These are phyloP conservation scores for Atta colombica DNA, from an alignment of 1,140 invertebrate genomes.

Conservation along the genomic window DNA sequence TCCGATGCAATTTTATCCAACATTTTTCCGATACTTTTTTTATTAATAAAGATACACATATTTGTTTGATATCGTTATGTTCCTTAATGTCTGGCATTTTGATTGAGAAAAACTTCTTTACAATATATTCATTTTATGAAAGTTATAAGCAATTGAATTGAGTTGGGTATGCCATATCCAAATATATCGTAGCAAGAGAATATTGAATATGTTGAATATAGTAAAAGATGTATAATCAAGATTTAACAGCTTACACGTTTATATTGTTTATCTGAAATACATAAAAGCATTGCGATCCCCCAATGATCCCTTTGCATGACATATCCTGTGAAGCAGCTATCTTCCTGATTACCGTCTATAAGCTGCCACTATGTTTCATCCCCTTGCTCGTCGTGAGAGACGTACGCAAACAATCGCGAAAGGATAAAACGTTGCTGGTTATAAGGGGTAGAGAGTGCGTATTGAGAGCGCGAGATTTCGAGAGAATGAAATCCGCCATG, in stretches of 20 bases:
- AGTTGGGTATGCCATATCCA: too few relatives aligned
- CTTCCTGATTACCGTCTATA: constrained; percentile 25
- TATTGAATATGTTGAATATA: neutral
- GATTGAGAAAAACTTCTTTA: too few relatives aligned
- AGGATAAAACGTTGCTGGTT: neutral
- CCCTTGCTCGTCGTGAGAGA: constrained; percentile 13
- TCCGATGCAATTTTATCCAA: too few relatives aligned
- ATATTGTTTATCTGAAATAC: neutral
- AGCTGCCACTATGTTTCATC: constrained; percentile 6
- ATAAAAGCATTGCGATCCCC: neutral
- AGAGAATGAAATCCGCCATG: constrained; percentile 42
- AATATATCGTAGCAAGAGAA: too few relatives aligned
- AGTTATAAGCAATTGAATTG: too few relatives aligned
- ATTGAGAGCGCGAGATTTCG: constrained; percentile 49
- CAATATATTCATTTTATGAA: too few relatives aligned
- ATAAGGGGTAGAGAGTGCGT: constrained; percentile 15
- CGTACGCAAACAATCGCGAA: constrained; percentile 12
- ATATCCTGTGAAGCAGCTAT: constrained; percentile 18
- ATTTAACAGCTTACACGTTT: neutral
- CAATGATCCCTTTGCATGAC: neutral
- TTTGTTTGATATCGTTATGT: too few relatives aligned
- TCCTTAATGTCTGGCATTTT: too few relatives aligned
- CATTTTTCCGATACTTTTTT: too few relatives aligned
- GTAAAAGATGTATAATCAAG: neutral
- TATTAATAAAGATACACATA: too few relatives aligned